These are phyloP conservation scores for Tridacna gigas DNA, from an alignment of 2,888 invertebrate species.

Conservation along the genomic window DNA sequence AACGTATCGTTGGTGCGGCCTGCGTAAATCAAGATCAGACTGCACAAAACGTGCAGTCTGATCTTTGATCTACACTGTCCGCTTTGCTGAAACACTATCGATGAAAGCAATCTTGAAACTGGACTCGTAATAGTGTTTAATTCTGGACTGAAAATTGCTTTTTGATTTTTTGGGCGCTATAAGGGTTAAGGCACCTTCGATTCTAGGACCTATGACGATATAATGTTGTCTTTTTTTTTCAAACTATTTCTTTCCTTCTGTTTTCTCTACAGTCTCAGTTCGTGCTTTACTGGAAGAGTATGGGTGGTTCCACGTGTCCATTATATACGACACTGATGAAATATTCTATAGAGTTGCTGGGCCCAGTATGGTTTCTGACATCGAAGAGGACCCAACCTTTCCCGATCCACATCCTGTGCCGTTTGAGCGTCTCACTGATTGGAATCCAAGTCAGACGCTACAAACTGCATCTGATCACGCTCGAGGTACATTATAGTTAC, in stretches of 20 bases:
- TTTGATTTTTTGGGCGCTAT: too few species aligned
- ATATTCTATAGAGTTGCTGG: conserved; percentile 66
- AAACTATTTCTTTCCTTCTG: not conserved
- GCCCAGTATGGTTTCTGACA: conserved; percentile 63
- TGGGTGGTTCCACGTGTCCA: conserved; percentile 63
- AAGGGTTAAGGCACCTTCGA: too few species aligned
- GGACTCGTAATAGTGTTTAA: too few species aligned
- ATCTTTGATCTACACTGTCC: too few species aligned
- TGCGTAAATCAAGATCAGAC: too few species aligned
- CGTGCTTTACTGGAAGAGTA: conserved; percentile 59
- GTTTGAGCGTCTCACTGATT: conserved; percentile 45
- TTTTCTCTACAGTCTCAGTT: conserved; percentile 59
- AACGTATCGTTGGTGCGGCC: too few species aligned
- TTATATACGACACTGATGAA: conserved; percentile 66
- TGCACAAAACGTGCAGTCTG: too few species aligned
- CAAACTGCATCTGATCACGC: conserved; percentile 59
- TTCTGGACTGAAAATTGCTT: too few species aligned
- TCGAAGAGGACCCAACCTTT: conserved; percentile 56
- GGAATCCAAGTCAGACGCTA: conserved; percentile 46
- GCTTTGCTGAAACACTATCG: too few species aligned
- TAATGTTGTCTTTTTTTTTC: not conserved
- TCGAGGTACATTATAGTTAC: too few species aligned
- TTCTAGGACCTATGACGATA: too few species aligned
- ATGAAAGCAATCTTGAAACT: too few species aligned
- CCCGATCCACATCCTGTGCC: conserved; percentile 60